Conservation (phyloP, 2,888 invertebrate species). For the Ichneumoninae sp. region DNA sequence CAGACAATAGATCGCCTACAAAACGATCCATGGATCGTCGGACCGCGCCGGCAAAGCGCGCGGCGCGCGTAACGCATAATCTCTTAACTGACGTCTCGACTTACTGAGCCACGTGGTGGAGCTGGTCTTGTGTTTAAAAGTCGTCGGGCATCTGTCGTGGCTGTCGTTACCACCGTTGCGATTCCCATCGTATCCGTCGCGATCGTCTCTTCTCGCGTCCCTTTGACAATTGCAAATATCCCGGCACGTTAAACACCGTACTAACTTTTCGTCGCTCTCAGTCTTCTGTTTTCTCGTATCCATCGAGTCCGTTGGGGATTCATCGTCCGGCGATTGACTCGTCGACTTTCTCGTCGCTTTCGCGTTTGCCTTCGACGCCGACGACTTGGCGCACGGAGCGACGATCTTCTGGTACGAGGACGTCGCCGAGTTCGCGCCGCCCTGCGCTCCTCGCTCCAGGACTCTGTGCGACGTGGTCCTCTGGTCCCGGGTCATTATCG, state of each 20-base stretch:
- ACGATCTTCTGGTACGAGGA: constrained; percentile 56
- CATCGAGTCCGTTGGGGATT: constrained; percentile 22
- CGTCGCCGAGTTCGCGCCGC: constrained; percentile 53
- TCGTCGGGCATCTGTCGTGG: constrained; percentile 55
- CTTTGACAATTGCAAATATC: constrained; percentile 57
- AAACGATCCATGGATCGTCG: constrained; percentile 22
- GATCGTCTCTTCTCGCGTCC: constrained; percentile 64
- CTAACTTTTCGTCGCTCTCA: constrained; percentile 40
- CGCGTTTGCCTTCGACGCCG: constrained; percentile 21
- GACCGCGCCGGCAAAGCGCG: not conserved
- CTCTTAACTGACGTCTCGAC: constrained; percentile 70
- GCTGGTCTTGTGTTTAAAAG: constrained; percentile 58
- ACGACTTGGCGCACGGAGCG: constrained; percentile 26
- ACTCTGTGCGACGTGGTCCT: constrained; percentile 81
- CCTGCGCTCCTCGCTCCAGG: constrained; percentile 66
- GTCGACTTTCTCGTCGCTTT: constrained; percentile 34
- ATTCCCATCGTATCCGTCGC: constrained; percentile 60
- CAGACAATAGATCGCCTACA: not conserved
- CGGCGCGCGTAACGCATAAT: constrained; percentile 38
- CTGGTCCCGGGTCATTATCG: constrained; percentile 80
- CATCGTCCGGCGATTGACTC: constrained; percentile 25
- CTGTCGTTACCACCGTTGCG: constrained; percentile 43
- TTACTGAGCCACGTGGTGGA: constrained; percentile 82
- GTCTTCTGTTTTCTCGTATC: constrained; percentile 57
- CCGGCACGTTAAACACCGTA: constrained; percentile 44